Percentiles rank a stretch among this genome's conserved stretches.
phyloP scores from a whole-genome alignment of 2,797 vertebrate genomes.

The Esox masquinongy region DNA sequence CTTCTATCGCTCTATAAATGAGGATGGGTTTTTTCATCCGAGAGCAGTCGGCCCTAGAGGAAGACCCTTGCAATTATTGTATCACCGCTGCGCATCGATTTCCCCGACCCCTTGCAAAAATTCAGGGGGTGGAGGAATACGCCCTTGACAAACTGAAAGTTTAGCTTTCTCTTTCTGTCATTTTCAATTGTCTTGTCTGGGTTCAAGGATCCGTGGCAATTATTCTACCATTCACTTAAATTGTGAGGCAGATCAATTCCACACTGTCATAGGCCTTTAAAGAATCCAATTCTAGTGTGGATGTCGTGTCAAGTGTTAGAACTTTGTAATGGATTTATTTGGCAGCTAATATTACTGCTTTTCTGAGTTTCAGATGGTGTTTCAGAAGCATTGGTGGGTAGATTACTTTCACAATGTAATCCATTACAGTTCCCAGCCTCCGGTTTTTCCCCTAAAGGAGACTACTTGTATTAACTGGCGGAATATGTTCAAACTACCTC shows the following conservation, averaged over 20 bases:
- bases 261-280: not conserved
- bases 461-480: not conserved
- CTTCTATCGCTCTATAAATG: not conserved
- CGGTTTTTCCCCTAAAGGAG: not conserved
- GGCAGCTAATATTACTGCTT: not conserved
- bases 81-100: not conserved
- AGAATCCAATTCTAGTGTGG: not conserved
- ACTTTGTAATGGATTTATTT: not conserved
- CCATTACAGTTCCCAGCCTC: too few relatives aligned
- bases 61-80: not conserved
- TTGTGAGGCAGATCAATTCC: not conserved
- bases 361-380: not conserved
- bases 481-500: not conserved
- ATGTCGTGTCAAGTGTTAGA: not conserved
- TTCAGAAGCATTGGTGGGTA: not conserved
- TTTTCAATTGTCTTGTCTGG: not conserved
- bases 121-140: not conserved
- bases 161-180: not conserved
- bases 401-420: not conserved
- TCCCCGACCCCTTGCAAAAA: not conserved
- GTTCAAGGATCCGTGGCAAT: not conserved
- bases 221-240: slow-evolving; percentile 2
- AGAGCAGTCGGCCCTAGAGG: not conserved
- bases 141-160: not conserved
- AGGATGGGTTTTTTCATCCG: not conserved